A percentile compares a stretch with the other conserved stretches of the same genome.
Evolutionary conservation across 2,888 invertebrate genomes (phyloP).

Genomic region (Ormia ochracea): DNA sequence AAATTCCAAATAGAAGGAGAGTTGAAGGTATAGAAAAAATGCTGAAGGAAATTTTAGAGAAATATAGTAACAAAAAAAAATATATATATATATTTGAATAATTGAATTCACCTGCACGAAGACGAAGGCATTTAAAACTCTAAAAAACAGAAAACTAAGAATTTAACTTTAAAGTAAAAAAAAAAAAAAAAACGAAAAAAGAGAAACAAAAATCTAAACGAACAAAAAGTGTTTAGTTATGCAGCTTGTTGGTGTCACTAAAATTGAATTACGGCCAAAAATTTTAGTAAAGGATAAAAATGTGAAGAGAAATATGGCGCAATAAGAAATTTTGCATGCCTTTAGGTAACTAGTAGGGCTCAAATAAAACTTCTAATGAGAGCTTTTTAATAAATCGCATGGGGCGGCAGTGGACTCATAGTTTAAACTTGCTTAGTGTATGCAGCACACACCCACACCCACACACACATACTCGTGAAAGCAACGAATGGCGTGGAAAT

Average conservation of each 20-base stretch:
- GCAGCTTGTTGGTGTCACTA: conserved; percentile 58
- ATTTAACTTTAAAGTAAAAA: conserved; percentile 10
- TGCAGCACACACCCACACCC: too few relatives aligned
- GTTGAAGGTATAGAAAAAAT: not conserved
- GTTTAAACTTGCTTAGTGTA: too few relatives aligned
- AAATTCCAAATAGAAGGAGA: conserved; percentile 2
- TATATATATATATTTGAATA: conserved; percentile 53
- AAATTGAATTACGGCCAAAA: conserved; percentile 57
- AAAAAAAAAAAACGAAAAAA: conserved; percentile 9
- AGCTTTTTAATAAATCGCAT: not conserved
- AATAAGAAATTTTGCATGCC: not conserved
- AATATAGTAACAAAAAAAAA: conserved; percentile 16
- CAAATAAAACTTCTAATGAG: not conserved
- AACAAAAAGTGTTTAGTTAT: conserved; percentile 45
- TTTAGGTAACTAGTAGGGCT: not conserved
- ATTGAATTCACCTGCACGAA: conserved; percentile 56
- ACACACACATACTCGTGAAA: too few relatives aligned
- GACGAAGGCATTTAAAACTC: conserved; percentile 30
- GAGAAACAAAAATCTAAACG: too few relatives aligned
- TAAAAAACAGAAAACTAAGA: not conserved
- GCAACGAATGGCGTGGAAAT: too few relatives aligned
- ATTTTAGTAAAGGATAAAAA: not conserved
- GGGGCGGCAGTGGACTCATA: not conserved
- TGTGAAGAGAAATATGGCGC: not conserved
- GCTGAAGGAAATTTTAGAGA: conserved; percentile 17